Evolutionary conservation across 1,140 invertebrate species (phyloP).

Genomic region (Penaeus japonicus): DNA sequence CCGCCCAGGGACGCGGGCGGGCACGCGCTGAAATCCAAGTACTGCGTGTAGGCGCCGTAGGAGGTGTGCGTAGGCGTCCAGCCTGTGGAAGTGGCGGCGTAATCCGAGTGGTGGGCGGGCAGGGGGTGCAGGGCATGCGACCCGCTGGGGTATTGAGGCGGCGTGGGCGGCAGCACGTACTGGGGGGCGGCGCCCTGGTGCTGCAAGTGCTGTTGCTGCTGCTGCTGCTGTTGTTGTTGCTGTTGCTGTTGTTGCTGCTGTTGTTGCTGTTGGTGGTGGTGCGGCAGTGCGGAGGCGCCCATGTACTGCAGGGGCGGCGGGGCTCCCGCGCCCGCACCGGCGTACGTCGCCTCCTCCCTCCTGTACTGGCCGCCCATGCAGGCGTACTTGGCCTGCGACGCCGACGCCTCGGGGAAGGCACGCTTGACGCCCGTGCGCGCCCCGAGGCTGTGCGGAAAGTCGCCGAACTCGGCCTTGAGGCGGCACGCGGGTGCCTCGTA

Average conservation of each 20-base stretch:
- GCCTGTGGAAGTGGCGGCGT: not conserved
- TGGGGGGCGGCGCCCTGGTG: not conserved
- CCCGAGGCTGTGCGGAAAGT: not conserved
- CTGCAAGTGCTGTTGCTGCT: constrained; percentile 13
- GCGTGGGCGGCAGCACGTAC: constrained; percentile 32
- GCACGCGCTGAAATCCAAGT: constrained; percentile 9
- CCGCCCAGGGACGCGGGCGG: not conserved
- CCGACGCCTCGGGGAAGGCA: constrained; percentile 10
- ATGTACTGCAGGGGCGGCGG: constrained; percentile 41
- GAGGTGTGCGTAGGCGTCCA: no score
- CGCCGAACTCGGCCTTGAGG: not conserved
- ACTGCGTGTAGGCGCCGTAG: not conserved
- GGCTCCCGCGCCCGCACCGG: not conserved
- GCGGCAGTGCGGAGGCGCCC: not conserved
- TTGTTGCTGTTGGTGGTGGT: not conserved
- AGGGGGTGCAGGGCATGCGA: not conserved
- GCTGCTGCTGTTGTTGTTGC: constrained; percentile 2
- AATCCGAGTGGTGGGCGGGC: not conserved
- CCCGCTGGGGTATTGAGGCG: constrained; percentile 30
- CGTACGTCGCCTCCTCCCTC: not conserved
- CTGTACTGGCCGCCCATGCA: constrained; percentile 23
- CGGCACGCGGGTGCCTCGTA: constrained; percentile 2
- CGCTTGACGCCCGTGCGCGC: constrained; percentile 4
- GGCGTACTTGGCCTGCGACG: constrained; percentile 18
- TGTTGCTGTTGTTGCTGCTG: not conserved